Percentiles rank a stretch among this genome's conserved stretches.
phyloP scores from a whole-genome alignment of 1,140 invertebrate genomes.

The Lepidostoma basale region DNA sequence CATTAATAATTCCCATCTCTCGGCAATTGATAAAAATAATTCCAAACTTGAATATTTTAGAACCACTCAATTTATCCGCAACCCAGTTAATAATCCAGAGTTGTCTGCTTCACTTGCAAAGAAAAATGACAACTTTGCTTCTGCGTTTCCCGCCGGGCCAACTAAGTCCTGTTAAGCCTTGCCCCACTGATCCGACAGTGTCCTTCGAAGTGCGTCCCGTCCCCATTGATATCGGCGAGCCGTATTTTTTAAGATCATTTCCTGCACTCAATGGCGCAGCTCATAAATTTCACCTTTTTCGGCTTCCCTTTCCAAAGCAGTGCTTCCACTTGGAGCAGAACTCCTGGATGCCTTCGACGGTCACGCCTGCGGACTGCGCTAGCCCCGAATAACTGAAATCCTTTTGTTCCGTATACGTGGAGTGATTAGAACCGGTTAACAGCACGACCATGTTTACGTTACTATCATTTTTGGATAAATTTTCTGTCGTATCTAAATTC shows the following conservation, averaged over 20 bases:
- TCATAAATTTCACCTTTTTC: conserved; percentile 54
- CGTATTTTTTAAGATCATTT: background rate
- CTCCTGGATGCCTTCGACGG: conserved; percentile 55
- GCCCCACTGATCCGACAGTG: no score
- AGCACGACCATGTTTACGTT: conserved; percentile 48
- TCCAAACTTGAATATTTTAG: no score
- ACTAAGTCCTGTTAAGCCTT: conserved; percentile 1
- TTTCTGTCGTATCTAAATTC: conserved; percentile 40
- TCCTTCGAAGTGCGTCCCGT: no score
- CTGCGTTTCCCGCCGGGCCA: background rate
- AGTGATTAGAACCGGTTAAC: conserved; percentile 53
- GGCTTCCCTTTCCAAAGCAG: conserved; percentile 51
- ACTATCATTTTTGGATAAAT: conserved; percentile 27
- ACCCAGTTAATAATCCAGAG: no score
- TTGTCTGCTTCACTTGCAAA: conserved; percentile 11
- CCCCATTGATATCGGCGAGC: no score
- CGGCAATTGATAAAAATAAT: no score
- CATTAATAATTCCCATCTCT: no score
- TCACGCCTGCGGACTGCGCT: conserved; percentile 54
- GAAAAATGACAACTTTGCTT: background rate
- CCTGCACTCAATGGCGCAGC: conserved; percentile 5
- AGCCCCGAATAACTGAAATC: conserved; percentile 55
- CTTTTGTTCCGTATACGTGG: conserved; percentile 50
- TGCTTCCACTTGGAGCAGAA: conserved; percentile 58
- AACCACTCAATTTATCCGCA: no score